Percentiles rank a stretch among this genome's conserved stretches.
Conservation (phyloP, 1,140 invertebrate species). For the Amyelois transitella region DNA sequence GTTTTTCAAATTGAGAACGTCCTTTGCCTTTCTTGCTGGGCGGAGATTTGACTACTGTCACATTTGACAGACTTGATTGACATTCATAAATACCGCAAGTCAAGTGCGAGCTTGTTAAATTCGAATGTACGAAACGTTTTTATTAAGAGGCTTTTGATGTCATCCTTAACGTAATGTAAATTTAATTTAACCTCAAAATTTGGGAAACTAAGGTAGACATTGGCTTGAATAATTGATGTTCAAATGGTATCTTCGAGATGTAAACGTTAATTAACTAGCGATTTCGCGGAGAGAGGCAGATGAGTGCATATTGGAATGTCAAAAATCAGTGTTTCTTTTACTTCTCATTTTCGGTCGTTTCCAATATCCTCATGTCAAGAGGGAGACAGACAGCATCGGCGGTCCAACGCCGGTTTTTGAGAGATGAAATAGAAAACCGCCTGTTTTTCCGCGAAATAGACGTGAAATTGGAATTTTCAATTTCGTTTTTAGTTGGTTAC, state of each 20-base stretch:
- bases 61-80: constrained; percentile 68
- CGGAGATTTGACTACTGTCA: constrained; percentile 68
- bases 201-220: constrained; percentile 29
- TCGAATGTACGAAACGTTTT: constrained; percentile 51
- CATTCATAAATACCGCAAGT: constrained; percentile 60
- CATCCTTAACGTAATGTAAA: constrained; percentile 21
- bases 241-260: constrained; percentile 24
- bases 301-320: constrained; percentile 73
- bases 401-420: constrained; percentile 38
- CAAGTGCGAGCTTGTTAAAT: constrained; percentile 60
- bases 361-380: constrained; percentile 68
- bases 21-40: constrained; percentile 57
- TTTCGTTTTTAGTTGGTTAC: constrained; percentile 48
- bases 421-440: constrained; percentile 57
- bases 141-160: constrained; percentile 60
- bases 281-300: constrained; percentile 39
- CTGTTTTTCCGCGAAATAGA: constrained; percentile 63
- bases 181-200: constrained; percentile 20
- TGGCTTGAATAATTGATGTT: constrained; percentile 23
- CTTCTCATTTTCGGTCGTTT: constrained; percentile 66
- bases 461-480: constrained; percentile 60
- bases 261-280: constrained; percentile 52
- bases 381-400: constrained; percentile 47
- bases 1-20: constrained; percentile 67
- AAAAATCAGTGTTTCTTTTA: constrained; percentile 69